Evolutionary conservation across 1,140 invertebrate genomes (phyloP), one percentile per base, ranked within the genome.

Genomic region (Planococcus citri): DNA sequence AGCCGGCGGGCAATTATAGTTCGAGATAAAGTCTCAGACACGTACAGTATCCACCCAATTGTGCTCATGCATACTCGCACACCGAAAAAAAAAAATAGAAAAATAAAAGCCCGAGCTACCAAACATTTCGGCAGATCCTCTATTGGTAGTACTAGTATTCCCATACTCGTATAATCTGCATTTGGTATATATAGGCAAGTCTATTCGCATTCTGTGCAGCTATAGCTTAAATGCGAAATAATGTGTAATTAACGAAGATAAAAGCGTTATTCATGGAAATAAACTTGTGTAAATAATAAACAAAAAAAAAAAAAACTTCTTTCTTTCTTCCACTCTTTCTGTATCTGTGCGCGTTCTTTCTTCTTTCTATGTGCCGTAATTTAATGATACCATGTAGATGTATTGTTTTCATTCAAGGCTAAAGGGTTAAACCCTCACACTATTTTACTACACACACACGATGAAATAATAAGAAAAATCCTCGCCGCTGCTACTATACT

Each of bases 1-100:
- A 24, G 60, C 10, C 60, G 3, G 8, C 25, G 2, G 60, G 60
- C 60, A 64, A 64, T 64, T 25, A 25, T 37, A 14, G 17, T 17
- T 3, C 60, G 3, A 64, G 60, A 64, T 64, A 64, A 64, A 64
- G 60, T 64, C 60, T 64, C 12, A 64, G 25, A 64, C 60, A 64
- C 60, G 60, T 64, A 64, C 3, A 17, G 60, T 64, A 64, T 25
- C 60, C 60, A 6, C 60, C 60, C 60, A 64, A 64, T 64, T 17
- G 60, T 25, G 14, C 17, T 9, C 22, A n/a, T n/a, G n/a, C n/a
- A n/a, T 64, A 64, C 14, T 2, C 41, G 41, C 12, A 33, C 29
- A 33, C 12, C 29, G 12, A 33, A 33, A n/a, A n/a, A n/a, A n/a
- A n/a, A n/a, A n/a, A n/a, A n/a, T n/a, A n/a, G n/a, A n/a, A n/a